Evolutionary conservation across 30 jellyfish, hydroid and myxozoan genomes (phyloP), one percentile per base, ranked within the genome.

Genomic region (Cassiopea andromeda): DNA sequence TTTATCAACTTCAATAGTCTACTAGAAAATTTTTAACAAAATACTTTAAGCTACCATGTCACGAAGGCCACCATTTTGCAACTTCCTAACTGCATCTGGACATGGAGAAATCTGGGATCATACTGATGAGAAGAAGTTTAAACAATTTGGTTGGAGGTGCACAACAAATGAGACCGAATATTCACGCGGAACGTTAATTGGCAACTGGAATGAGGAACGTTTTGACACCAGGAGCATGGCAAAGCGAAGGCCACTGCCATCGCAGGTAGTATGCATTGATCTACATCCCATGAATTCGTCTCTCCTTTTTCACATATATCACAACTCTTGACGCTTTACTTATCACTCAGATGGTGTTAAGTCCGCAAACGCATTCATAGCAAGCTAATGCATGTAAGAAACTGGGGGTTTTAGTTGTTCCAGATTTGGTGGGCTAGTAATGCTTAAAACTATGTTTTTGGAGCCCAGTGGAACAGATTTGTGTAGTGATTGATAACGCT

Each of bases 71-170:
- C 98, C 98, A 49, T 93, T 93, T 74, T 91, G 97, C 84, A 91
- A 95, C 54, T 81, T 89, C 64, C 73, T 93, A 74, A 45, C 98
- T 19, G 98, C 98, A 1, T 83, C 97, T 38, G 97, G 97, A 7
- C 93, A 93, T 15, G 98, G 97, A 9, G 98, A 93, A 74, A 90
- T 81, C 1, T 93, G 95, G 94, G 98, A 93, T 83, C 93, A 87
- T 43, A 54, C 96, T 44, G 98, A 93, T 80, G 97, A 27, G 43
- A 93, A 93, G 48, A 93, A 93, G 54, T 93, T 93, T 59, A 75
- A 80, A 75, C 97, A 93, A 85, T 93, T 93, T 77, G 98, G 98
- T 9, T 93, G 98, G 98, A 73, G 98, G 69, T 93, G 98, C 90
- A 89, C 96, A 69, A 93, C 98, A 48, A 89, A 93, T 71, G 98